A percentile compares a stretch with the other conserved stretches of the same genome.
Evolutionary conservation across 2,888 invertebrate species (phyloP).

Genomic region (Autographa gamma): DNA sequence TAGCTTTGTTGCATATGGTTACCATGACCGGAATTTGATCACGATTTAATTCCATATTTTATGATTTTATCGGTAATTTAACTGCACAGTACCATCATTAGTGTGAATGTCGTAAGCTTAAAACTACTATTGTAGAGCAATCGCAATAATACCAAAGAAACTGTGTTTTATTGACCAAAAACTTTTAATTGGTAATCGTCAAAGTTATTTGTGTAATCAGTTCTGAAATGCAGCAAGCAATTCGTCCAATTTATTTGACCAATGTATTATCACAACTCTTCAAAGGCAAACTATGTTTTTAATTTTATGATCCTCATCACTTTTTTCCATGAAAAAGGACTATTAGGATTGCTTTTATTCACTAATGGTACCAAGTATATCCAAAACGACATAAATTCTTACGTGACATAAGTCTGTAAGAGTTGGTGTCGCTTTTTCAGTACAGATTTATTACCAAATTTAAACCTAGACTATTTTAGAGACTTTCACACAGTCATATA

Average conservation of each 20-base stretch:
- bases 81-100: not conserved
- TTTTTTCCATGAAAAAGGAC: no score
- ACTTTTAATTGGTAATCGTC: not conserved
- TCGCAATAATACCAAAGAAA: conserved; percentile 4
- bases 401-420: no score
- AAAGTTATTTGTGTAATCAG: not conserved
- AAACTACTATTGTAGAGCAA: not conserved
- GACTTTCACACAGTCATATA: no score
- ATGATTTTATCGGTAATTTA: not conserved
- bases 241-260: not conserved
- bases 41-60: not conserved
- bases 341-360: no score
- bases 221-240: not conserved
- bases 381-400: no score
- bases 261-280: no score
- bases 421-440: no score
- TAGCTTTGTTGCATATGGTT: not conserved
- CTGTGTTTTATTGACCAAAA: conserved; percentile 3
- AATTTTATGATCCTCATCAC: no score
- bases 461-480: no score
- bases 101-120: not conserved
- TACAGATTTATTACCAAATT: no score
- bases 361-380: no score
- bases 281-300: no score
- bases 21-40: not conserved